Percentiles rank a stretch among this genome's conserved stretches.
phyloP scores from a whole-genome alignment of 2,888 invertebrate species.

The Cataglyphis livida region DNA sequence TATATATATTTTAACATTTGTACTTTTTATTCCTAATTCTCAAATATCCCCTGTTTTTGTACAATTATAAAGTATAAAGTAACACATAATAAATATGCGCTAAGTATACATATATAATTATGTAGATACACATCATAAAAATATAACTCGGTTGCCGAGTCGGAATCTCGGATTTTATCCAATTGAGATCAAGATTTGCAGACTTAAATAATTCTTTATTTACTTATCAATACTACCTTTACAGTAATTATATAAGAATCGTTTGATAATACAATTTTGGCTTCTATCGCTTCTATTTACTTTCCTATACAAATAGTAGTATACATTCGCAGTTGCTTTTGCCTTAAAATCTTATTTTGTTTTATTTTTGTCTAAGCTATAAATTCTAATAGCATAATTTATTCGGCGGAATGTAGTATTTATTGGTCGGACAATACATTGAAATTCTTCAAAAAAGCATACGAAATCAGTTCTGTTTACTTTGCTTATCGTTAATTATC shows the following conservation, averaged over 20 bases:
- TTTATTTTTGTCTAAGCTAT: not conserved
- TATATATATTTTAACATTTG: slow-evolving; percentile 16
- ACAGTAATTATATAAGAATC: not conserved
- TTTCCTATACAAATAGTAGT: not conserved
- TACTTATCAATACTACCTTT: not conserved
- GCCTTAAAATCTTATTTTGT: not conserved
- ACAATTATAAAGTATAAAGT: not conserved
- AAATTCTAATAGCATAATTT: slow-evolving; percentile 26
- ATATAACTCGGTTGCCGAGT: not conserved
- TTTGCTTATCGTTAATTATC: slow-evolving; percentile 3
- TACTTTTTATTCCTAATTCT: slow-evolving; percentile 1
- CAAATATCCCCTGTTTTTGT: not conserved
- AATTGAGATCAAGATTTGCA: slow-evolving; percentile 19
- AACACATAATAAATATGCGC: not conserved
- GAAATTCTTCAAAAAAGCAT: slow-evolving; percentile 14
- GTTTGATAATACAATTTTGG: not conserved
- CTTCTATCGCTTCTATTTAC: not conserved
- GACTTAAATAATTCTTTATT: not conserved
- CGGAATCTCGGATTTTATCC: not conserved
- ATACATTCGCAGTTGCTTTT: not conserved
- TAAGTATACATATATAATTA: slow-evolving; percentile 20
- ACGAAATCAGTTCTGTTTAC: not conserved
- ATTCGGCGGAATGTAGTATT: slow-evolving; percentile 39
- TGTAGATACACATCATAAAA: slow-evolving; percentile 10
- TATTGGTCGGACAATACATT: slow-evolving; percentile 21